Evolutionary conservation across 2,113 vertebrate genomes (phyloP), one percentile per base, ranked within the genome.

Genomic region (Microcebus jonahi): DNA sequence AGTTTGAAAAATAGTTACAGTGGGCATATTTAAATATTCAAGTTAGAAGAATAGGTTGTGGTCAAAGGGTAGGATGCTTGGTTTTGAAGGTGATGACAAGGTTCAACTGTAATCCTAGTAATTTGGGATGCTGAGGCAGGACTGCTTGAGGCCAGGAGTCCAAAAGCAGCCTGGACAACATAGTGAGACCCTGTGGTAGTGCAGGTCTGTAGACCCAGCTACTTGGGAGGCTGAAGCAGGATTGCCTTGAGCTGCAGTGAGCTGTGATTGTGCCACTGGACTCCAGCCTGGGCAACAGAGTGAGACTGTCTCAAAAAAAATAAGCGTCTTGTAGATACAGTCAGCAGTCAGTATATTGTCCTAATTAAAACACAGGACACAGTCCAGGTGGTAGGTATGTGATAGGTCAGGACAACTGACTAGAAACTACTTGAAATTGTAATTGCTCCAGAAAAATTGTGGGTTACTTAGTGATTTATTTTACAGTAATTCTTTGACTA

Each of bases 401-500:
- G 59, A 57, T 39, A 81, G 36, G 36, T 86, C 39, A 91, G 88
- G n/a, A 79, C 23, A 75, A 91, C 39, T 61, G 71, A 20, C 45
- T 65, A 80, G 23, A 87, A 92, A 93, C 39, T 57, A 65, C 55
- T 68, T 85, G 71, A 20, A 80, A 88, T 6, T 71, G 50, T 50
- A 88, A 68, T 65, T 70, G 21, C 21, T 93, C 42, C 50, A 79
- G 68, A 96, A 87, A 94, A 67, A 83, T 39, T 20, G 36, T 6
- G 3, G 29, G 39, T 88, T 68, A 15, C 39, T 81, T 42, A 80
- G 13, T 85, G 20, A 45, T 70, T 93, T 71, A 91, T 27, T 88
- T 96, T 76, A 48, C 59, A 91, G 36, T 59, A 85, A 82, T 70
- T 84, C 20, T 81, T 91, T 81, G 61, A 91, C 25, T 23, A 71